A percentile compares a stretch with the other conserved stretches of the same genome.
These are phyloP conservation scores for Antidorcas marsupialis DNA, from an alignment of 2,113 vertebrate species.

Conservation along the genomic window DNA sequence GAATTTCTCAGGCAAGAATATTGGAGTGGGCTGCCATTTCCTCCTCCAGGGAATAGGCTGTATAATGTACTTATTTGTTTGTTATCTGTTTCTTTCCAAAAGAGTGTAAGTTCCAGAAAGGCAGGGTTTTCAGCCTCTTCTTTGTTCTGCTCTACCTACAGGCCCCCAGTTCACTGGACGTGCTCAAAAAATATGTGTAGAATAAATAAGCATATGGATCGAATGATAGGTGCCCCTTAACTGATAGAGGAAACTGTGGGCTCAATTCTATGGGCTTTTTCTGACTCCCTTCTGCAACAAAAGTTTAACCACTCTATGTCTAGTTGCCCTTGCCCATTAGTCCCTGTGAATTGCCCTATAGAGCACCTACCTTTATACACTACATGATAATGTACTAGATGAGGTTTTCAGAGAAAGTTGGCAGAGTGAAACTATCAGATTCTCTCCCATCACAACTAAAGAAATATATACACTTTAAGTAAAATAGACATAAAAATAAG, in stretches of 20 bases:
- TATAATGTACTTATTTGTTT: neutral
- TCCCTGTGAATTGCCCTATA: neutral
- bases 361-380: neutral
- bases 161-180: neutral
- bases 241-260: neutral
- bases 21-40: neutral
- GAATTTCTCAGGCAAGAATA: neutral
- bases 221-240: neutral
- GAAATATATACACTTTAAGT: neutral
- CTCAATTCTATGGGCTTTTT: neutral
- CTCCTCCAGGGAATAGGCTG: neutral
- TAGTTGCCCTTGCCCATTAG: neutral
- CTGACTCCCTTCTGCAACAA: neutral
- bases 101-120: neutral
- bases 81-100: neutral
- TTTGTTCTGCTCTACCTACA: neutral
- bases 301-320: neutral
- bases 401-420: neutral
- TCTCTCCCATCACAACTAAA: neutral
- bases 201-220: neutral
- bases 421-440: neutral
- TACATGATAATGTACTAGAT: neutral
- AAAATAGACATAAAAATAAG: constrained; percentile 4
- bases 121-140: neutral
- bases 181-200: neutral